Conservation (phyloP, 2,113 vertebrate genomes). For the Orcinus orca region DNA sequence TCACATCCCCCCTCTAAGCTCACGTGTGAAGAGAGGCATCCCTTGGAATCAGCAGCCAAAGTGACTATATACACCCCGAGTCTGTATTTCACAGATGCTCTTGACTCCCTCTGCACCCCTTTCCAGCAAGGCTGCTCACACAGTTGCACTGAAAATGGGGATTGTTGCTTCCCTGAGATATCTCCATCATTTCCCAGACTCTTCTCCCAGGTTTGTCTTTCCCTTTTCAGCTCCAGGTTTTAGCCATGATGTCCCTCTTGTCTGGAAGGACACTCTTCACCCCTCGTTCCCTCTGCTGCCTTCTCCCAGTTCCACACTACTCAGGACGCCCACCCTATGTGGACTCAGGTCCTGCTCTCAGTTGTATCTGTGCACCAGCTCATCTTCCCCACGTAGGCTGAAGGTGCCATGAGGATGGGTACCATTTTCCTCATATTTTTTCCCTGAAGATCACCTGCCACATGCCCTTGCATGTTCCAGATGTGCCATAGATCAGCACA, state of each 20-base stretch:
- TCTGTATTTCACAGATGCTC: background rate
- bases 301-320: background rate
- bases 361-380: fast-evolving
- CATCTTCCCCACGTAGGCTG: fast-evolving
- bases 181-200: background rate
- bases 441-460: no score
- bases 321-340: background rate
- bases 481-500: fast-evolving
- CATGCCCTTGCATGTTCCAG: fast-evolving
- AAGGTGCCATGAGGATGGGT: background rate
- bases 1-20: background rate
- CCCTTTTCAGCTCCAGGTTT: background rate
- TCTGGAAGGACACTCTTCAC: background rate
- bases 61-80: no score
- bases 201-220: background rate
- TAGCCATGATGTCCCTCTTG: background rate
- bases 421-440: fast-evolving
- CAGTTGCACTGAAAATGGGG: background rate
- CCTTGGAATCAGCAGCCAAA: background rate
- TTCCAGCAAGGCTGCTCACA: background rate
- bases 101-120: no score
- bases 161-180: fast-evolving
- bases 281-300: background rate
- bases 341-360: no score
- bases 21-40: background rate